phyloP scores from a whole-genome alignment of 1,140 invertebrate species.

The Magallana gigas region DNA sequence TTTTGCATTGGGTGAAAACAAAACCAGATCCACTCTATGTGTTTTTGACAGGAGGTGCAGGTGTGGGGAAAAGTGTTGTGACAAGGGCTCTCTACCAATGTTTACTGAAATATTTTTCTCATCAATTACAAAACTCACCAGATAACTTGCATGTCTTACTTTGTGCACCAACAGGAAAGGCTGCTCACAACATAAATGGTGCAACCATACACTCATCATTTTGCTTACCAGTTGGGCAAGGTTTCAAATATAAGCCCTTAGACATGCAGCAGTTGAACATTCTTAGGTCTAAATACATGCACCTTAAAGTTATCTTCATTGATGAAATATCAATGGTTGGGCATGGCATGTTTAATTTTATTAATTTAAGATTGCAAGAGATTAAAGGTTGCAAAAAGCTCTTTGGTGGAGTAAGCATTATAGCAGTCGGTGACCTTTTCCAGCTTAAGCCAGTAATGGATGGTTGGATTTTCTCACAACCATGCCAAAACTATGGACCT shows the following conservation, averaged over 20 bases:
- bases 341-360: slow-evolving; percentile 58
- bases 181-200: slow-evolving; percentile 58
- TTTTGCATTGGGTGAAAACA: slow-evolving; percentile 46
- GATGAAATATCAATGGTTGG: slow-evolving; percentile 65
- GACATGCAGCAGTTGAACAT: slow-evolving; percentile 52
- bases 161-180: slow-evolving; percentile 62
- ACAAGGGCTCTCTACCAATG: slow-evolving; percentile 53
- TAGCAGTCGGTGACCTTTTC: slow-evolving; percentile 63
- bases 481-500: slow-evolving; percentile 33
- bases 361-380: slow-evolving; percentile 57
- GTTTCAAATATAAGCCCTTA: slow-evolving; percentile 53
- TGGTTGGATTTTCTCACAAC: slow-evolving; percentile 50
- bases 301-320: slow-evolving; percentile 58
- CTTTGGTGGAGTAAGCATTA: slow-evolving; percentile 61
- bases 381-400: slow-evolving; percentile 45
- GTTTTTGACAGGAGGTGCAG: slow-evolving; percentile 59
- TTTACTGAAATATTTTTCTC: slow-evolving; percentile 43
- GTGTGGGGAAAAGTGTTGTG: slow-evolving; percentile 61
- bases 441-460: slow-evolving; percentile 62
- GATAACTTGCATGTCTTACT: slow-evolving; percentile 40
- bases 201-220: slow-evolving; percentile 54
- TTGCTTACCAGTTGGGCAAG: slow-evolving; percentile 49
- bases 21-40: slow-evolving; percentile 41
- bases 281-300: slow-evolving; percentile 10
- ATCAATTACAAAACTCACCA: slow-evolving; percentile 28